Base-by-base conservation (phyloP, 2,888 invertebrate genomes). In the Leucophora obtusa region DNA sequence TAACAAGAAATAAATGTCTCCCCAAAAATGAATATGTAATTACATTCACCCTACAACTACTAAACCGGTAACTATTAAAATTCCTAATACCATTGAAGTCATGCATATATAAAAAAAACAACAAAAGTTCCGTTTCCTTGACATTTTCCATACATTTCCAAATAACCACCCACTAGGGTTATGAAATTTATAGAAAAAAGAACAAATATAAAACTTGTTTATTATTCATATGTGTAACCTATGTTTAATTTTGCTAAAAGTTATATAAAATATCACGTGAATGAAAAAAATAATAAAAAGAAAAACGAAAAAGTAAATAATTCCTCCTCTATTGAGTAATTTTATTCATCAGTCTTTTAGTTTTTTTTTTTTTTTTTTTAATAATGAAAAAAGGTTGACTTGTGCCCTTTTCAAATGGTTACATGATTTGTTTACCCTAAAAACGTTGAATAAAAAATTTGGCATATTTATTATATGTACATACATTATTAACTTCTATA, bases 81-180 rank as follows among this genome's bases (percentile, higher is more conserved):
- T n/a, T n/a, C n/a, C n/a, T n/a, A 5, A 21, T 21, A 47, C 11
- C 43, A 47, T 47, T 47, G 43, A n/a, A 47, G n/a, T 14, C 43
- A 47, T 47, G 43, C 43, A 47, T 47, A 47, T n/a, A 47, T n/a
- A 47, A n/a, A 47, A n/a, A 47, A n/a, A 47, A 28, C 28, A 3
- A n/a, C n/a, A n/a, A n/a, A 28, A 47, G 6, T 5, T n/a, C n/a
- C 10, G 53, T 60, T 62, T 68, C 74, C 60, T 62, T 75, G 60
- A 62, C 54, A 54, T 68, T 60, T 47, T 35, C 0, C 0, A 43
- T 4, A n/a, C 14, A 14, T 43, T 38, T 15, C n/a, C 43, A 47
- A n/a, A 33, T 35, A 54, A 54, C 54, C 18, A 24, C 0, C 17
- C 21, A n/a, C 21, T 35, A 35, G 8, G 4, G 35, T 35, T 24